phyloP scores from a whole-genome alignment of 2,888 invertebrate genomes.

The Drosophila meridiana region DNA sequence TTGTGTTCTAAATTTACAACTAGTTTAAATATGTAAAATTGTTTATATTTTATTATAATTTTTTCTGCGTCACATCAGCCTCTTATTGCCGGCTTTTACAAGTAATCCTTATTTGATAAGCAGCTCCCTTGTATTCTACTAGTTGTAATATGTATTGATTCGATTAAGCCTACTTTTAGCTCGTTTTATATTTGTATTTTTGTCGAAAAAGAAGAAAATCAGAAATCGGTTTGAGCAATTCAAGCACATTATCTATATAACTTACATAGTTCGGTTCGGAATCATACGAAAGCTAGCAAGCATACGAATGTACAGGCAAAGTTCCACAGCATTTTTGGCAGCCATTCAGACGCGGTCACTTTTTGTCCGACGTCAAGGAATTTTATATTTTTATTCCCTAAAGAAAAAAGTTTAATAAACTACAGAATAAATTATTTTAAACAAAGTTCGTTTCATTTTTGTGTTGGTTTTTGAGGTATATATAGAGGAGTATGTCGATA shows the following conservation, averaged over 20 bases:
- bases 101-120: constrained; percentile 57
- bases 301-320: constrained; percentile 69
- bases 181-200: constrained; percentile 50
- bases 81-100: constrained; percentile 51
- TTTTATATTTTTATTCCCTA: constrained; percentile 84
- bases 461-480: too few relatives aligned
- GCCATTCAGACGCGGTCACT: constrained; percentile 79
- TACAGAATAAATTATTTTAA: constrained; percentile 74
- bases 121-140: constrained; percentile 74
- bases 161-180: constrained; percentile 38
- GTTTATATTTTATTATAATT: not conserved
- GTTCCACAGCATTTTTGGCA: constrained; percentile 82
- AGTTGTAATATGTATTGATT: constrained; percentile 42
- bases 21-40: constrained; percentile 46
- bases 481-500: too few relatives aligned
- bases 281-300: constrained; percentile 46
- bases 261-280: constrained; percentile 42
- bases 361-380: constrained; percentile 77
- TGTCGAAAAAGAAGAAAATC: constrained; percentile 19
- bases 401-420: constrained; percentile 82
- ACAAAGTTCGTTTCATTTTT: not conserved
- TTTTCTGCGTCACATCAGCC: constrained; percentile 42
- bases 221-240: constrained; percentile 22
- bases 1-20: constrained; percentile 49
- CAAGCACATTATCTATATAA: constrained; percentile 43